A percentile compares a stretch with the other conserved stretches of the same genome.
Conservation (phyloP, 2,888 invertebrate genomes). For the Rhagonycha fulva region DNA sequence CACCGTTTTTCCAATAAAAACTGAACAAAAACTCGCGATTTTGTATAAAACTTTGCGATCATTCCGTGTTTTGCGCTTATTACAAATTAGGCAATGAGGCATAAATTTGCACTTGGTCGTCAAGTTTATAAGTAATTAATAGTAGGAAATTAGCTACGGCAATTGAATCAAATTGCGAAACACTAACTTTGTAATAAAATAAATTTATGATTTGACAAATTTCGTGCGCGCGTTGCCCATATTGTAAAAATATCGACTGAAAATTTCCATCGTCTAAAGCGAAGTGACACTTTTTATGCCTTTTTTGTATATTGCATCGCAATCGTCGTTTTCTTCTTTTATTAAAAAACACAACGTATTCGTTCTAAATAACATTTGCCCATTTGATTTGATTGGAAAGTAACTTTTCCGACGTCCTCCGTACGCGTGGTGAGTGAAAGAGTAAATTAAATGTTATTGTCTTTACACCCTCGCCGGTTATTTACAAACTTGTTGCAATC, state of each 20-base stretch:
- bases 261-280: neutral
- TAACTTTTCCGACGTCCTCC: neutral
- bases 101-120: slow-evolving; percentile 1
- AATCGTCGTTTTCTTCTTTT: neutral
- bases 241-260: neutral
- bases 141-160: slow-evolving; percentile 5
- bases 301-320: neutral
- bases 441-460: neutral
- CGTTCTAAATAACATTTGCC: neutral
- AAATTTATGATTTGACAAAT: slow-evolving; percentile 16
- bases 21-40: neutral
- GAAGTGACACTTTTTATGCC: neutral
- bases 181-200: slow-evolving; percentile 10
- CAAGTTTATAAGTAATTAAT: slow-evolving; percentile 6
- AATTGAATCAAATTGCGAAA: slow-evolving; percentile 13
- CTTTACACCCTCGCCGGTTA: neutral
- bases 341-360: neutral
- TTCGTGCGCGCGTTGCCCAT: neutral
- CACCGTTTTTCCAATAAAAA: neutral
- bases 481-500: neutral
- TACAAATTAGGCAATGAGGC: neutral
- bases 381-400: too few species aligned
- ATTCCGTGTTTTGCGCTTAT: neutral
- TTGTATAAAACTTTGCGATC: neutral
- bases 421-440: neutral